Conservation (phyloP, 2,797 vertebrate genomes). For the Bovichtus diacanthus region DNA sequence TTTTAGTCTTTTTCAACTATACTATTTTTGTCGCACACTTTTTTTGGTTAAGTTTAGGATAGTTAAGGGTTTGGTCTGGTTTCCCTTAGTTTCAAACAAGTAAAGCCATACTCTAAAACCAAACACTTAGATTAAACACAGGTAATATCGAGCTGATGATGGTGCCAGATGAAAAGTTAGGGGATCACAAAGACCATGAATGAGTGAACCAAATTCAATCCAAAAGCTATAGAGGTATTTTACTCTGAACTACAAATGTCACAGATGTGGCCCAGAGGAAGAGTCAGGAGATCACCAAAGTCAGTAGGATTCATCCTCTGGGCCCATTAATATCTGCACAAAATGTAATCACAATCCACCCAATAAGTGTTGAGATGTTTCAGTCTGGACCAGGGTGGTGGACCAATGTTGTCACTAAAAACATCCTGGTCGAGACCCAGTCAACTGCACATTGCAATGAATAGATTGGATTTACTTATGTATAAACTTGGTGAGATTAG, state of each 20-base stretch:
- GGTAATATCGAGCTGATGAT: neutral
- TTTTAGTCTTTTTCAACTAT: too few species aligned
- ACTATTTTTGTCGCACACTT: neutral
- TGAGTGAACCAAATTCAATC: constrained; percentile 2
- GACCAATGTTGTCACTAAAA: too few species aligned
- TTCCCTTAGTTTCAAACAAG: too few species aligned
- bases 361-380: neutral
- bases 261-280: neutral
- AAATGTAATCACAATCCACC: neutral
- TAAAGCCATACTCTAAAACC: too few species aligned
- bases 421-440: neutral
- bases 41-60: neutral
- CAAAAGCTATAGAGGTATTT: neutral
- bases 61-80: neutral
- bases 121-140: too few species aligned
- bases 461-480: neutral
- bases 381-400: neutral
- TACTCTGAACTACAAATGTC: neutral
- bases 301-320: neutral
- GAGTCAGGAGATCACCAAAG: neutral
- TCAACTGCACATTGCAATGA: neutral
- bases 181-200: neutral
- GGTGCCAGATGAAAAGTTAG: neutral
- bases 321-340: neutral
- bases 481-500: neutral